Base-by-base conservation (phyloP, 2,113 vertebrate species). In the Anarhynchus alexandrinus region DNA sequence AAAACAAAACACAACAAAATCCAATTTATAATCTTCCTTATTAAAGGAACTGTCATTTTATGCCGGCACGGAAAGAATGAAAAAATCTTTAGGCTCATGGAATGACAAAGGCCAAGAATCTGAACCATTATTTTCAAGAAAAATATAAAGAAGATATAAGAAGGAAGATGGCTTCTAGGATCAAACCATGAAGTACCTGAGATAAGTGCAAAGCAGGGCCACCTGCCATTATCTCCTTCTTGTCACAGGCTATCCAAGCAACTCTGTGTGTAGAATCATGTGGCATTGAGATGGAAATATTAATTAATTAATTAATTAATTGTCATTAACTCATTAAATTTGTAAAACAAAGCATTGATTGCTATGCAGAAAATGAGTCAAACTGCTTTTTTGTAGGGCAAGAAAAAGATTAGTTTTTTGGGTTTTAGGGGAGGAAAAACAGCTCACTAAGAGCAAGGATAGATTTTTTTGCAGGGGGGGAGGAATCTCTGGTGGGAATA, bases 1-100 rank as follows among this genome's bases (percentile, higher is more conserved):
- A 94, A 92, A 95, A 88, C 82, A 93, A 96, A 86, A 65, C 5
- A 42, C 88, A 89, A 70, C 27, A 85, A 87, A 94, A 93, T 94
- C 62, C 30, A 90, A 69, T 86, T 92, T 83, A 83, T 90, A 81
- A 86, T 70, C 32, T 90, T 92, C 70, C 14, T 74, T 81, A 36
- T 74, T 96, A 90, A 96, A 86, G 58, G 34, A 90, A 38, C 32
- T 83, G 45, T 62, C 62, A 78, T 73, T 81, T 95, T 74, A 73
- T 80, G 55, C 13, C 57, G 81, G 40, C 64, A 70, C 2, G 5
- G 30, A 90, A 80, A 73, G 21, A 82, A 90, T 17, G 12, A 82
- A 86, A 88, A 94, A 76, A 66, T 66, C 5, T 17, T 88, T 57
- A 26, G 43, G 51, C 11, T 73, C 17, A 45, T 49, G 23, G 22